These are phyloP conservation scores for Romanogobio albipinnatus DNA, from an alignment of 2,113 vertebrate species.

Conservation along the genomic window DNA sequence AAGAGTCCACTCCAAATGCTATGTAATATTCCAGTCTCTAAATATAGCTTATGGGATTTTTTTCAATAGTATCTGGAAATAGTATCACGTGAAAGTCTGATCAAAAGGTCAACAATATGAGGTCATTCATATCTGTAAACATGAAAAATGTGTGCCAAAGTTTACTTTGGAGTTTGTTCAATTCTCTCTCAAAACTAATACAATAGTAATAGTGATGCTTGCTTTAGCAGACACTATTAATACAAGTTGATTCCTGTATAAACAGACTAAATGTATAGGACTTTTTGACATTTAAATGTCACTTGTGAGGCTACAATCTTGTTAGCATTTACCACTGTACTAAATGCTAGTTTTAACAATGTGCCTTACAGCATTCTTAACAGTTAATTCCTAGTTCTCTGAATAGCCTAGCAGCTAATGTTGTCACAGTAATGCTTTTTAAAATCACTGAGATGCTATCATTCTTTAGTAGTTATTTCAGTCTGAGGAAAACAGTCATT, in stretches of 20 bases:
- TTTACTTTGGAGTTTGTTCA: neutral
- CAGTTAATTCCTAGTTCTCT: neutral
- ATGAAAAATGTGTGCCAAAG: neutral
- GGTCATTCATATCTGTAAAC: neutral
- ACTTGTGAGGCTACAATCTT: neutral
- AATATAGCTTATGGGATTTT: too few species aligned
- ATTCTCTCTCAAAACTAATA: neutral
- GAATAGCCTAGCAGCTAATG: neutral
- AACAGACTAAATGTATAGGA: neutral
- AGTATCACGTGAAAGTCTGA: too few species aligned
- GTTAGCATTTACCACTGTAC: neutral
- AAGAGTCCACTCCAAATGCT: too few species aligned
- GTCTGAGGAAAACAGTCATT: constrained; percentile 33
- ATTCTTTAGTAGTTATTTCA: constrained; percentile 2
- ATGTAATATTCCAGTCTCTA: too few species aligned
- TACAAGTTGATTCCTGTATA: neutral
- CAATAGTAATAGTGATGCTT: neutral
- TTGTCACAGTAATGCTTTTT: neutral
- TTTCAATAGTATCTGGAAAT: too few species aligned
- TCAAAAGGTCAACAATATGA: neutral
- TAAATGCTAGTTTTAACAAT: neutral
- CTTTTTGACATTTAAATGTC: neutral
- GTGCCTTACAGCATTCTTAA: neutral
- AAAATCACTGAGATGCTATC: neutral
- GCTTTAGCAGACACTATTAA: neutral